phyloP scores from a whole-genome alignment of 2,113 vertebrate species.

The Ceratotherium simum region DNA sequence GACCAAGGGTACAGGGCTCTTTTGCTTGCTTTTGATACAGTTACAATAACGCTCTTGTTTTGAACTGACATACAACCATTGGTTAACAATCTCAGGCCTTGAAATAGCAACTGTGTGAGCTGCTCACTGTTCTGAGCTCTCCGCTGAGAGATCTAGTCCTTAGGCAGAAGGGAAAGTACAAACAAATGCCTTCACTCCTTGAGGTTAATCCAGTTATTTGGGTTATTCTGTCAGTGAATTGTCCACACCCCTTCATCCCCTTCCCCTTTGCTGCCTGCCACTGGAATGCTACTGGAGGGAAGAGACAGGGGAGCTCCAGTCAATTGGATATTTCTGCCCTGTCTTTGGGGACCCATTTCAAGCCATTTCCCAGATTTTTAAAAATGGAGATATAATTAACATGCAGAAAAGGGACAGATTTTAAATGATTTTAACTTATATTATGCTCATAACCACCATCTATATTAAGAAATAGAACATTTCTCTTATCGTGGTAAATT shows the following conservation, averaged over 20 bases:
- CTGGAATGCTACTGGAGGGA: not conserved
- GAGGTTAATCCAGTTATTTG: fast-evolving
- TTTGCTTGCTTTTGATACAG: not conserved
- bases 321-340: not conserved
- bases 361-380: not conserved
- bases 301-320: not conserved
- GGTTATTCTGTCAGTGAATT: not conserved
- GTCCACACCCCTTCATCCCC: fast-evolving
- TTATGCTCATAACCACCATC: not conserved
- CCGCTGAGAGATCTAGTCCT: not conserved
- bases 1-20: not conserved
- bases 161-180: not conserved
- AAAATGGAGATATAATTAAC: not conserved
- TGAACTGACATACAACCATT: not conserved
- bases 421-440: not conserved
- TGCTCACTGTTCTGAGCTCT: not conserved
- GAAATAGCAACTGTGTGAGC: not conserved
- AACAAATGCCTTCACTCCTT: not conserved
- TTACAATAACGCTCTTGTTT: not conserved
- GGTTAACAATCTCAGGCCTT: not conserved
- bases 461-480: not conserved
- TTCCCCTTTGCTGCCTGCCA: too few species aligned
- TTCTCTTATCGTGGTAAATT: not conserved
- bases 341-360: not conserved
- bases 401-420: not conserved